These are phyloP conservation scores for Hypotaenidia philippensis DNA, from an alignment of 2,797 vertebrate species.

Conservation along the genomic window DNA sequence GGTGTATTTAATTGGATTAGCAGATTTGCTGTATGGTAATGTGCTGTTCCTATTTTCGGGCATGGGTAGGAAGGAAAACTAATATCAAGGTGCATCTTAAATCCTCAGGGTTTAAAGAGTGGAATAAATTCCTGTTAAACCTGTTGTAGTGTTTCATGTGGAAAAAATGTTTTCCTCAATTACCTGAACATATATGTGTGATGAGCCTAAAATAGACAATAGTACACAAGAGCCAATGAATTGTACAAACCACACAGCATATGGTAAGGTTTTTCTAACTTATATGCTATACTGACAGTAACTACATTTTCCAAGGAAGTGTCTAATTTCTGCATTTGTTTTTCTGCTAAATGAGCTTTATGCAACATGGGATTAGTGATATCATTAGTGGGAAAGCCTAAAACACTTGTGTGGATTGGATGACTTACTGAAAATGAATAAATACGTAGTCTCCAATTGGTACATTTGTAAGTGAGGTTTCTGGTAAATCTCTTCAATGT, in stretches of 20 bases:
- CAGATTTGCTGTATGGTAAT: slow-evolving; percentile 59
- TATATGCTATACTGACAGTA: neutral
- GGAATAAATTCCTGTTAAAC: slow-evolving; percentile 48
- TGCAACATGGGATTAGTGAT: slow-evolving; percentile 33
- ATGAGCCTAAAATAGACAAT: slow-evolving; percentile 91
- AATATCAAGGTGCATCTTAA: slow-evolving; percentile 42
- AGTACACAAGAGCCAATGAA: slow-evolving; percentile 94
- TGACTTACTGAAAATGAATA: slow-evolving; percentile 15
- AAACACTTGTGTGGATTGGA: slow-evolving; percentile 30
- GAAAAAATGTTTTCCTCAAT: slow-evolving; percentile 79
- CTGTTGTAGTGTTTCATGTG: slow-evolving; percentile 12
- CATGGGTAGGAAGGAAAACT: neutral
- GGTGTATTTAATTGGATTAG: slow-evolving; percentile 70
- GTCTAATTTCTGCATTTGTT: neutral
- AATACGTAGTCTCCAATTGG: neutral
- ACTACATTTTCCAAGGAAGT: neutral
- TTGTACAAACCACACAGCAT: slow-evolving; percentile 88
- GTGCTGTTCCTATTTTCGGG: slow-evolving; percentile 18
- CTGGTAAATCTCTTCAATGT: slow-evolving; percentile 38
- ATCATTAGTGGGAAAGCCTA: neutral
- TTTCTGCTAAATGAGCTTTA: slow-evolving; percentile 7
- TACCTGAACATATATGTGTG: slow-evolving; percentile 87
- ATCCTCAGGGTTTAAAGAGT: slow-evolving; percentile 14
- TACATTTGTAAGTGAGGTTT: neutral
- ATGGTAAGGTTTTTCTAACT: slow-evolving; percentile 84